Base-by-base conservation (phyloP, 2,113 vertebrate species). In the Euleptes europaea region DNA sequence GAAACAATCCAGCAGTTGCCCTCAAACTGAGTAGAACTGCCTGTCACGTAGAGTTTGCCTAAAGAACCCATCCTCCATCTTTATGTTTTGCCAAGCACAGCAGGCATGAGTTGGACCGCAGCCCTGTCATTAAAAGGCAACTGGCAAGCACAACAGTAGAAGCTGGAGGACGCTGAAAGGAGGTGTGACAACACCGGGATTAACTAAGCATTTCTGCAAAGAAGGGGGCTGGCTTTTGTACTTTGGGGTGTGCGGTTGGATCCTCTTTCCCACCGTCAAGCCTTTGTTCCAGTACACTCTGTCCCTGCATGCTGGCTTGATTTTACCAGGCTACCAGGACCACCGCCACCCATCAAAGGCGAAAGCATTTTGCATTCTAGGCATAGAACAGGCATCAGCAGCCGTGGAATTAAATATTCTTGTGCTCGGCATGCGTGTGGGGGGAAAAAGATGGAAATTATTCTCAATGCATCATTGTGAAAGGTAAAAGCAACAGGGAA, bases 351-450 rank as follows among this genome's bases (percentile, higher is more conserved):
- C 84, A 80, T 8, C 82, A 93, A 92, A 92, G 44, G 91, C 26
- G 51, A 80, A 72, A 67, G 51, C 71, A 65, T 67, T 92, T 89
- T 71, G 73, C 73, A 84, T 88, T 74, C 82, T 71, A 26, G 80
- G 83, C 88, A 89, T 47, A 85, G 82, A 88, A 78, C 51, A 89
- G 86, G 38, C 86, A 86, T 15, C 79, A 87, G 13, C 72, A 89
- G 77, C 85, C 57, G 83, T 0, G 85, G 86, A 81, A 92, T 93
- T 91, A 91, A 92, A 90, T 88, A 71, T 88, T 91, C 91, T 89
- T 84, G 84, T 86, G 79, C 40, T 88, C 80, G 67, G 70, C 9
- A 69, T 60, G 40, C 88, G 86, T 84, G 67, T 83, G 89, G 83
- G 84, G 89, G 83, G 84, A 85, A 76, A 88, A 88, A 54, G 44